These are phyloP conservation scores for Burhinus oedicnemus DNA, from an alignment of 2,113 vertebrate species.

Conservation along the genomic window DNA sequence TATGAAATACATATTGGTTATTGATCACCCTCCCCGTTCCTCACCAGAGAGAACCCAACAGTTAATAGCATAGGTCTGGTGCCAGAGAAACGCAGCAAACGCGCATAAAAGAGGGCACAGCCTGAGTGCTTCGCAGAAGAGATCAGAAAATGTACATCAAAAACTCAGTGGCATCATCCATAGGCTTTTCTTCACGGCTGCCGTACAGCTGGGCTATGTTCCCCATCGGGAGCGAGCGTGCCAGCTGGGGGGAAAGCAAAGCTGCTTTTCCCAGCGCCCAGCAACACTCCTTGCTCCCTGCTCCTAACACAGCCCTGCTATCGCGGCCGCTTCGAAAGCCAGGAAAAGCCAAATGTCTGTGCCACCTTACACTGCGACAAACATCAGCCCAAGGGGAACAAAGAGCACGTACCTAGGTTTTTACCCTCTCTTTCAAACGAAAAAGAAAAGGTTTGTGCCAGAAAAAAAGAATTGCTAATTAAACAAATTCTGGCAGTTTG, in stretches of 20 bases:
- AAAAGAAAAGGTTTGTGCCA: neutral
- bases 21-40: neutral
- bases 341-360: neutral
- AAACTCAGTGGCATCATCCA: neutral
- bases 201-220: neutral
- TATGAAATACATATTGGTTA: conserved; percentile 57
- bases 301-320: neutral
- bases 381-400: neutral
- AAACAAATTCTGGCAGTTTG: neutral
- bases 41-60: neutral
- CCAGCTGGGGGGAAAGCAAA: neutral
- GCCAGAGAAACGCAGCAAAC: neutral
- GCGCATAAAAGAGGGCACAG: neutral
- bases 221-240: neutral
- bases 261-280: neutral
- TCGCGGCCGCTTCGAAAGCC: neutral
- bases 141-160: neutral
- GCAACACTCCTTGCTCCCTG: neutral
- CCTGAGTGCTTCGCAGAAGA: neutral
- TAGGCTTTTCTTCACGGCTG: neutral
- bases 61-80: neutral
- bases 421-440: rapidly evolving
- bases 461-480: neutral
- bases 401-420: neutral
- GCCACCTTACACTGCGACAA: neutral